Percentiles rank a stretch among this genome's conserved stretches.
Conservation (phyloP, 2,888 invertebrate species). For the Tetragonula carbonaria region DNA sequence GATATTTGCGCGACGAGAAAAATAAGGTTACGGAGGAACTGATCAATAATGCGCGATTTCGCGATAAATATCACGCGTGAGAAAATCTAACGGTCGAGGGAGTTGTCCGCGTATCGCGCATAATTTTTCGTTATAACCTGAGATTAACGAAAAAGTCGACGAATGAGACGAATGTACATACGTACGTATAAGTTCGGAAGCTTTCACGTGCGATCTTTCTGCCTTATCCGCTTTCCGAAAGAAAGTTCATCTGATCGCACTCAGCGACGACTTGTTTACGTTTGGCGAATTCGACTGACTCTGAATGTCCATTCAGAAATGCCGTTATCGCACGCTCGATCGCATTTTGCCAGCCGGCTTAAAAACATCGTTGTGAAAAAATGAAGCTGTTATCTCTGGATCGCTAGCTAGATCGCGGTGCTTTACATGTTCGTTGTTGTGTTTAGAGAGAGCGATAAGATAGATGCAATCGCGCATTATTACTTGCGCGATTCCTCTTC, state of each 20-base stretch:
- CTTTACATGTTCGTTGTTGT: not conserved
- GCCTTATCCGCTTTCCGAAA: too few relatives aligned
- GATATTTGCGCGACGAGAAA: not conserved
- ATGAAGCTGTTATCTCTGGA: constrained; percentile 2
- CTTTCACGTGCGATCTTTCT: not conserved
- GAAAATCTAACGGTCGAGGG: constrained; percentile 33
- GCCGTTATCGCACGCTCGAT: constrained; percentile 3
- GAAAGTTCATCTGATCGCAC: not conserved
- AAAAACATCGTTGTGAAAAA: not conserved
- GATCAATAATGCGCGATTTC: constrained; percentile 3
- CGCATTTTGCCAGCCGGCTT: not conserved
- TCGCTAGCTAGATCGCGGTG: not conserved
- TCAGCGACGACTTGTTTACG: not conserved
- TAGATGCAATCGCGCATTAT: not conserved
- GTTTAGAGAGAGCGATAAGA: constrained; percentile 34
- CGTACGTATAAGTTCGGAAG: not conserved
- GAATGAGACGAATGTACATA: not conserved
- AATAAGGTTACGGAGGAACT: not conserved
- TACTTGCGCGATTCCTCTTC: not conserved
- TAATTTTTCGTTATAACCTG: constrained; percentile 28
- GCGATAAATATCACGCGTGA: constrained; percentile 7
- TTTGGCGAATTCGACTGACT: not conserved
- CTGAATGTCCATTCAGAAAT: not conserved
- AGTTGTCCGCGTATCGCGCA: not conserved
- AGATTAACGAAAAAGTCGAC: constrained; percentile 29